Conservation (phyloP, 2,888 invertebrate species). For the Drosophila greeni region DNA sequence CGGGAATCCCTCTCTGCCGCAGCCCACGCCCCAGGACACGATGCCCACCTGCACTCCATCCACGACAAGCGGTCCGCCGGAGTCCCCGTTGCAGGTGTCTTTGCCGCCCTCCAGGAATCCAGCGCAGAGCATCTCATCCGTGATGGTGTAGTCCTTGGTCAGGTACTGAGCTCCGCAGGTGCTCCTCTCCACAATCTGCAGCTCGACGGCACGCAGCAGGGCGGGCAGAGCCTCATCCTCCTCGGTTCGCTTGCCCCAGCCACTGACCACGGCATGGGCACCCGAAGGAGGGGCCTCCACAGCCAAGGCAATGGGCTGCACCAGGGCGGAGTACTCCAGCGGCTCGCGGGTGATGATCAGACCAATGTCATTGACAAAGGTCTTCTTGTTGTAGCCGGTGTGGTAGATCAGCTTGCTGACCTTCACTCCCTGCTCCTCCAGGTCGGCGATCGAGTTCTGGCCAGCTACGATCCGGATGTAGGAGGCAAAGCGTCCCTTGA, state of each 20-base stretch:
- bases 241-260: constrained; percentile 75
- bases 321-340: constrained; percentile 77
- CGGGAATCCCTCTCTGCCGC: constrained; percentile 69
- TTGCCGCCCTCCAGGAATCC: constrained; percentile 63
- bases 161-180: constrained; percentile 79
- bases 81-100: constrained; percentile 75
- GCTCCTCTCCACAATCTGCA: constrained; percentile 79
- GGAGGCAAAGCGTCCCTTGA: constrained; percentile 67
- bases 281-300: constrained; percentile 57
- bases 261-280: constrained; percentile 63
- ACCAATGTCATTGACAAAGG: constrained; percentile 81
- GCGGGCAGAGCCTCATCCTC: constrained; percentile 58
- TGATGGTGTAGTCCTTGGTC: constrained; percentile 61
- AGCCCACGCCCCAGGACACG: constrained; percentile 76
- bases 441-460: constrained; percentile 60
- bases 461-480: constrained; percentile 69
- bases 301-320: constrained; percentile 77
- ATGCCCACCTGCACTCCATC: constrained; percentile 67
- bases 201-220: constrained; percentile 79
- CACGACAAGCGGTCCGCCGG: constrained; percentile 74
- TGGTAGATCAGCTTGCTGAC: constrained; percentile 63
- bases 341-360: constrained; percentile 80
- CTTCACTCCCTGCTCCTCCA: constrained; percentile 58
- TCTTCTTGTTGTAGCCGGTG: constrained; percentile 63
- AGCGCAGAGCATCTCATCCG: constrained; percentile 75